Evolutionary conservation across 2,888 invertebrate species (phyloP).

Genomic region (Leptothorax acervorum): DNA sequence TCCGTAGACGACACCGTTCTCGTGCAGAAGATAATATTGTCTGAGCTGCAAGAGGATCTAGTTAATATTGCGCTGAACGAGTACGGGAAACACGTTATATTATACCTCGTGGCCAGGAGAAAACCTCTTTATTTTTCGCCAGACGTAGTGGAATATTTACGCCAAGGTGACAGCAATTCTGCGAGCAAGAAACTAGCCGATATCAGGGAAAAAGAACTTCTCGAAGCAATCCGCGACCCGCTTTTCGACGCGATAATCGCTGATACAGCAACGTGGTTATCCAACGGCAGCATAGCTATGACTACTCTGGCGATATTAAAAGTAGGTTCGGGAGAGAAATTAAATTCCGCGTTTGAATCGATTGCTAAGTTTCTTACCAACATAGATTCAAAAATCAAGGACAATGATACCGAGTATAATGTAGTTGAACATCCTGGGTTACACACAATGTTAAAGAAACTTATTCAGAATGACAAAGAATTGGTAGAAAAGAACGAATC

Average conservation of each 20-base stretch:
- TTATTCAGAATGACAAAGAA: constrained; percentile 89
- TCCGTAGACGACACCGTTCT: constrained; percentile 97
- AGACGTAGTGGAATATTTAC: constrained; percentile 90
- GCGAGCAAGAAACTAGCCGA: constrained; percentile 91
- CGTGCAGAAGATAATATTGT: constrained; percentile 92
- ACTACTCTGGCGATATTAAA: constrained; percentile 91
- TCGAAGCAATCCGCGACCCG: constrained; percentile 88
- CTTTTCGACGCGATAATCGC: constrained; percentile 87
- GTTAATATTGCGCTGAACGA: constrained; percentile 91
- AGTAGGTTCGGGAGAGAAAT: constrained; percentile 86
- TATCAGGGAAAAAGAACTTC: constrained; percentile 89
- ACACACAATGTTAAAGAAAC: constrained; percentile 92
- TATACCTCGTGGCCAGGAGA: constrained; percentile 95
- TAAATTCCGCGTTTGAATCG: constrained; percentile 85
- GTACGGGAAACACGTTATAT: constrained; percentile 94
- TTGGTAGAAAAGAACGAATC: constrained; percentile 82
- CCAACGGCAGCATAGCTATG: constrained; percentile 89
- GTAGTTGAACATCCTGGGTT: constrained; percentile 91
- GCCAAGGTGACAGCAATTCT: constrained; percentile 91
- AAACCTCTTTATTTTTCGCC: constrained; percentile 94
- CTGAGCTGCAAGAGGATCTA: constrained; percentile 89
- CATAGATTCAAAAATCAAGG: constrained; percentile 87
- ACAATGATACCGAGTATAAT: constrained; percentile 82
- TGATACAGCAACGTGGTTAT: constrained; percentile 90
- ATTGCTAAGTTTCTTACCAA: constrained; percentile 86